These are phyloP conservation scores for Stichopus horrens DNA, from an alignment of 53 echinoderm and acorn worm genomes.

Conservation along the genomic window DNA sequence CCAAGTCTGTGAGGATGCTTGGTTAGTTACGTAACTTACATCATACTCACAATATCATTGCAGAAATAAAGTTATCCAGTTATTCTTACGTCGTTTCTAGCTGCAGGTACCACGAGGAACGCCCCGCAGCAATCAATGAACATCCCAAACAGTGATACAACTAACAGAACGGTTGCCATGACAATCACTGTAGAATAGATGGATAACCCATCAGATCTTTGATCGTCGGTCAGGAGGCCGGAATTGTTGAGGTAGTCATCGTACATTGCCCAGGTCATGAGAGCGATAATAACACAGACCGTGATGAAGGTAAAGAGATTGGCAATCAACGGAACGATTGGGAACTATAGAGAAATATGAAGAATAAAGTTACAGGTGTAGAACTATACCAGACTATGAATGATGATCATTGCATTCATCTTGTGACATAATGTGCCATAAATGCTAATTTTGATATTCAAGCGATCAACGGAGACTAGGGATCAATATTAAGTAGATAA, in stretches of 20 bases:
- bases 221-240: neutral
- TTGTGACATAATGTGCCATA: too few species aligned
- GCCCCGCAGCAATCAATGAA: constrained; percentile 61
- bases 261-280: constrained; percentile 55
- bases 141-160: constrained; percentile 54
- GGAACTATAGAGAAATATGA: constrained; percentile 42
- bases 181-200: constrained; percentile 49
- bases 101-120: constrained; percentile 22
- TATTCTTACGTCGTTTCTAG: constrained; percentile 25
- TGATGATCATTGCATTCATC: too few species aligned
- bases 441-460: too few species aligned
- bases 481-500: too few species aligned
- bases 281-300: constrained; percentile 50
- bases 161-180: constrained; percentile 45
- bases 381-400: too few species aligned
- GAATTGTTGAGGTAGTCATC: constrained; percentile 18
- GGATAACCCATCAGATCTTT: neutral
- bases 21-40: neutral
- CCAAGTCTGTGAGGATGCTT: neutral
- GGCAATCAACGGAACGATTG: constrained; percentile 46
- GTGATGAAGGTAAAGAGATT: constrained; percentile 54
- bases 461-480: too few species aligned
- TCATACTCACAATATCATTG: neutral
- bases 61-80: neutral
- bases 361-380: too few species aligned